A percentile compares a stretch with the other conserved stretches of the same genome.
Conservation (phyloP, 2,113 vertebrate species). For the Paralichthys olivaceus region DNA sequence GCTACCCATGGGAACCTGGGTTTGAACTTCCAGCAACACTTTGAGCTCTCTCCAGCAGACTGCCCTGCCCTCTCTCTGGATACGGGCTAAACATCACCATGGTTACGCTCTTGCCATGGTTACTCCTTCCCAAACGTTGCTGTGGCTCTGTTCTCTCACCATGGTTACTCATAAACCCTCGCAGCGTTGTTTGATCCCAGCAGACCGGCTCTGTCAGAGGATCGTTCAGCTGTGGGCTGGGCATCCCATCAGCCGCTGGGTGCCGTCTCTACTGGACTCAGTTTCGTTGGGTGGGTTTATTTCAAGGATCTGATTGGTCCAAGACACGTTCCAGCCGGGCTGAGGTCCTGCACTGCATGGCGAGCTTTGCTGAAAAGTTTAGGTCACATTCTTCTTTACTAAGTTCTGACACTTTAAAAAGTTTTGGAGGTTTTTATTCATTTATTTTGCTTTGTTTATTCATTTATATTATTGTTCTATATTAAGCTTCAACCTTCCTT, state of each 20-base stretch:
- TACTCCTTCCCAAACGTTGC: constrained; percentile 74
- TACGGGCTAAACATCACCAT: constrained; percentile 64
- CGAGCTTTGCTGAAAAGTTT: not conserved
- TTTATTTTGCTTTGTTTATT: not conserved
- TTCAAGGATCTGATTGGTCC: constrained; percentile 34
- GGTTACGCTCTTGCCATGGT: constrained; percentile 73
- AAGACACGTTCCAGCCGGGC: constrained; percentile 31
- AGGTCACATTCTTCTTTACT: not conserved
- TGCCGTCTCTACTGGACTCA: constrained; percentile 39
- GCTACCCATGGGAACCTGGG: constrained; percentile 51
- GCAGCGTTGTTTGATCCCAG: constrained; percentile 58
- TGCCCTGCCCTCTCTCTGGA: constrained; percentile 56
- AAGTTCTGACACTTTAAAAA: not conserved
- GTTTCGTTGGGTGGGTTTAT: constrained; percentile 25
- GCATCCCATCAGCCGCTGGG: constrained; percentile 36
- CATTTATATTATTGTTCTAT: not conserved
- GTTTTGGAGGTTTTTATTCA: not conserved
- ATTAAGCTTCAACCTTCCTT: no score
- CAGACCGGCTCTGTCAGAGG: constrained; percentile 46
- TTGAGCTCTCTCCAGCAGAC: constrained; percentile 51
- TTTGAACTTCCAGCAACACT: constrained; percentile 50
- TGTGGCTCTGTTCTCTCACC: constrained; percentile 59
- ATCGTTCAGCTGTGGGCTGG: constrained; percentile 47
- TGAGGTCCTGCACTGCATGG: not conserved
- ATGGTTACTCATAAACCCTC: constrained; percentile 75